phyloP scores from a whole-genome alignment of 2,797 vertebrate species.

The Sternarchorhynchus goeldii region DNA sequence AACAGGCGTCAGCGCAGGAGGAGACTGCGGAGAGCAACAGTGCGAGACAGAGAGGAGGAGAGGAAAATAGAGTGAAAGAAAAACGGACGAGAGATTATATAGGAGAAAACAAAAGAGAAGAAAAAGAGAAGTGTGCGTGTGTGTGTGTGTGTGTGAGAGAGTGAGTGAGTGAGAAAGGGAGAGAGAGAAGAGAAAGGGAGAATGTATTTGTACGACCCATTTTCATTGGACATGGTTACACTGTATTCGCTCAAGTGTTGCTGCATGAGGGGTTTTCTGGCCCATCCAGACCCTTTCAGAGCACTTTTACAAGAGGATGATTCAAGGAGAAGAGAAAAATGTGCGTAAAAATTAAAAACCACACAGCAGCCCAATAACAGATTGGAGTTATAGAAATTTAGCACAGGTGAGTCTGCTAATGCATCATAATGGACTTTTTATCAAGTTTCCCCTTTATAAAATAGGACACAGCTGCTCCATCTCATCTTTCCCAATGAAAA shows the following conservation, averaged over 20 bases:
- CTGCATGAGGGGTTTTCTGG: constrained; percentile 39
- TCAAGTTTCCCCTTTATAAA: constrained; percentile 52
- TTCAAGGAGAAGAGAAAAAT: constrained; percentile 42
- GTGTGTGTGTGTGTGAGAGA: no score
- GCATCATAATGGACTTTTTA: constrained; percentile 58
- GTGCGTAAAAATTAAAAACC: constrained; percentile 39
- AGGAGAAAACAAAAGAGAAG: neutral
- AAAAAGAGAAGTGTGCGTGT: neutral
- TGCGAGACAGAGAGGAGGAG: neutral
- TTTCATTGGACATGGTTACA: constrained; percentile 33
- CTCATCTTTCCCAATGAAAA: constrained; percentile 17
- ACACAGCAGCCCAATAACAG: constrained; percentile 38
- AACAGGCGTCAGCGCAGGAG: neutral
- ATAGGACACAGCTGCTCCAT: constrained; percentile 43
- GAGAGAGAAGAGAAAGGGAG: neutral
- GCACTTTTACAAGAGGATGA: constrained; percentile 43
- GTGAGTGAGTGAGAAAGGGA: neutral
- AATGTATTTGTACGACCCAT: constrained; percentile 31
- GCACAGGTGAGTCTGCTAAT: constrained; percentile 56
- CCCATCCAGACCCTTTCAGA: constrained; percentile 38
- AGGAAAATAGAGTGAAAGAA: neutral
- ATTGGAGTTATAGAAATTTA: constrained; percentile 50
- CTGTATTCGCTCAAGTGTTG: constrained; percentile 34
- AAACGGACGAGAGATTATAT: neutral
- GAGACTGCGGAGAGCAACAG: neutral